A percentile compares a stretch with the other conserved stretches of the same genome.
phyloP scores from a whole-genome alignment of 2,888 invertebrate genomes.

The Drepana falcataria region DNA sequence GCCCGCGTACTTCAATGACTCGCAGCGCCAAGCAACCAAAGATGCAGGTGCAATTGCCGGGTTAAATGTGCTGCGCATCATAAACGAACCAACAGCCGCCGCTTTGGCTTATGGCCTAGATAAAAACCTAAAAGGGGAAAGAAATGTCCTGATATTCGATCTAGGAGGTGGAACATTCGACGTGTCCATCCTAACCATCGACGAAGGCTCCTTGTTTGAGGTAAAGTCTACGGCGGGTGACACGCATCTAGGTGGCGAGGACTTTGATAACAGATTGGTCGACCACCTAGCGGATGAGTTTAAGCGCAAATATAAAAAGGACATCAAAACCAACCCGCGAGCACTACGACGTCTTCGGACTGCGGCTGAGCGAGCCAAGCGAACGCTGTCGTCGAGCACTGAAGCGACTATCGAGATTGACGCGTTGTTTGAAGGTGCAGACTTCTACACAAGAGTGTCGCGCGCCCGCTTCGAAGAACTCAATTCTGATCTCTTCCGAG shows the following conservation, averaged over 20 bases:
- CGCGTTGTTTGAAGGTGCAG: constrained; percentile 84
- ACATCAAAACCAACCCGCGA: constrained; percentile 81
- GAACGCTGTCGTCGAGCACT: constrained; percentile 86
- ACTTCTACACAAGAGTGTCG: constrained; percentile 83
- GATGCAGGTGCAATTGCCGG: constrained; percentile 89
- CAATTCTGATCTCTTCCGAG: constrained; percentile 84
- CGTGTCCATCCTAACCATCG: constrained; percentile 90
- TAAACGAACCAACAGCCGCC: constrained; percentile 89
- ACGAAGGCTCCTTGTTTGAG: constrained; percentile 86
- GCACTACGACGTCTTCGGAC: constrained; percentile 84
- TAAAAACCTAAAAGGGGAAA: constrained; percentile 81
- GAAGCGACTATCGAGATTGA: constrained; percentile 88
- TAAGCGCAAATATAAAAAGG: constrained; percentile 84
- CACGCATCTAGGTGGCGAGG: constrained; percentile 89
- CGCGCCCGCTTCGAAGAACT: constrained; percentile 88
- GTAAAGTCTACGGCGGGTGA: constrained; percentile 91
- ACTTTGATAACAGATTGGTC: constrained; percentile 82
- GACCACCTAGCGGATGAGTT: constrained; percentile 84
- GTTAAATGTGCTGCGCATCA: constrained; percentile 88
- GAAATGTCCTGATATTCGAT: constrained; percentile 82
- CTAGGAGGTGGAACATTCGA: constrained; percentile 86
- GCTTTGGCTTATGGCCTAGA: constrained; percentile 85
- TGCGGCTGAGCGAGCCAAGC: constrained; percentile 87
- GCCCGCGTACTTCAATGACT: constrained; percentile 88
- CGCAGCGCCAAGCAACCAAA: constrained; percentile 87